Conservation (phyloP, 30 jellyfish, hydroid and myxozoan species). For the Sanderia malayensis region DNA sequence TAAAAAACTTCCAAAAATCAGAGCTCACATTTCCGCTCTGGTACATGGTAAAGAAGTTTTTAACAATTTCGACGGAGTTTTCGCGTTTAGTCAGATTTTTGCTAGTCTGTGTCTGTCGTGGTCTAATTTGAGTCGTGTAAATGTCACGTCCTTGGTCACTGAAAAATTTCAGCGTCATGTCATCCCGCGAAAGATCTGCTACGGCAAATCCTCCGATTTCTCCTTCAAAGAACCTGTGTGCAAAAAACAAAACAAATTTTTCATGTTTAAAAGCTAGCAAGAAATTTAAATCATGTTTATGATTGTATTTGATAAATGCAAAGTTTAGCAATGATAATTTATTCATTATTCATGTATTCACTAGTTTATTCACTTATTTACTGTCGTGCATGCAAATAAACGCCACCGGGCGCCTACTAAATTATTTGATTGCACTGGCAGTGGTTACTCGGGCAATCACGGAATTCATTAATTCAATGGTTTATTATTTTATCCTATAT, state of each 20-base stretch:
- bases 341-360: too few species aligned
- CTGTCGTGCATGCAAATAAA: too few species aligned
- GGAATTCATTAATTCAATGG: too few species aligned
- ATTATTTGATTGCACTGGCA: too few species aligned
- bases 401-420: too few species aligned
- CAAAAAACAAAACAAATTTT: conserved; percentile 1
- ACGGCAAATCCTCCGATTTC: conserved; percentile 70
- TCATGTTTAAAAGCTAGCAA: neutral
- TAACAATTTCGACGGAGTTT: conserved; percentile 27
- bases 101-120: conserved; percentile 7
- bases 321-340: too few species aligned
- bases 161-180: conserved; percentile 47
- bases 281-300: too few species aligned
- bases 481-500: too few species aligned
- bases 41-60: conserved; percentile 31
- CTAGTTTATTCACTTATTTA: too few species aligned
- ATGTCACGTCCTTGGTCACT: conserved; percentile 31
- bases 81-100: conserved; percentile 13
- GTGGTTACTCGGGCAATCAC: too few species aligned
- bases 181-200: conserved; percentile 39
- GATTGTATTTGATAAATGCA: too few species aligned
- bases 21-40: conserved; percentile 22
- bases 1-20: conserved; percentile 51
- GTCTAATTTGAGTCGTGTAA: conserved; percentile 46
- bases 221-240: conserved; percentile 72